phyloP scores from a whole-genome alignment of 2,888 invertebrate species.

The Orthonychiurus folsomi region DNA sequence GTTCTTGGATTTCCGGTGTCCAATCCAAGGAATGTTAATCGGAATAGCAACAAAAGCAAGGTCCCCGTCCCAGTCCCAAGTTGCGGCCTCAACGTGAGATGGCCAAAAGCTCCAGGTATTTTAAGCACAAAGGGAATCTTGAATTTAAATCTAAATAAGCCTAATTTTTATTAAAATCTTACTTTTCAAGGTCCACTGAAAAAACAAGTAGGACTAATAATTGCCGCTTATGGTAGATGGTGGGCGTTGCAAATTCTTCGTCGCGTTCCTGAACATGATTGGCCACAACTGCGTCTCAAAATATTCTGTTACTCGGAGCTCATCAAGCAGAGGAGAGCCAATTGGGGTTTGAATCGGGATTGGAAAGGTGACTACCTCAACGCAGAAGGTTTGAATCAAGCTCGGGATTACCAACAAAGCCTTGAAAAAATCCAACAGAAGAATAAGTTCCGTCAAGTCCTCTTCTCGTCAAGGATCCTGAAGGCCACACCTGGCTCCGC shows the following conservation, averaged over 20 bases:
- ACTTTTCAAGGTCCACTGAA: constrained; percentile 40
- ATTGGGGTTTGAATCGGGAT: constrained; percentile 67
- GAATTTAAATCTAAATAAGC: not conserved
- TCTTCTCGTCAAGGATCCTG: constrained; percentile 60
- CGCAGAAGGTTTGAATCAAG: constrained; percentile 58
- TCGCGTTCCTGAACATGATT: constrained; percentile 68
- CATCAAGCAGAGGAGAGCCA: constrained; percentile 53
- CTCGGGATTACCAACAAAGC: constrained; percentile 57
- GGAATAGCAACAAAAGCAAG: constrained; percentile 1
- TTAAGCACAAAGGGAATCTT: not conserved
- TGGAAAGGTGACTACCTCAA: constrained; percentile 81
- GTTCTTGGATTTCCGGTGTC: constrained; percentile 35
- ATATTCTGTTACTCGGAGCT: constrained; percentile 42
- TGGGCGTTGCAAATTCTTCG: constrained; percentile 76
- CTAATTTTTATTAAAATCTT: not conserved
- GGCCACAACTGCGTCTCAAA: constrained; percentile 77
- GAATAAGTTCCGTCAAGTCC: constrained; percentile 55
- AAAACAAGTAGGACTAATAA: constrained; percentile 54
- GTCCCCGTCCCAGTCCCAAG: constrained; percentile 29
- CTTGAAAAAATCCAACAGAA: constrained; percentile 59
- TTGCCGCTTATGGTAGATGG: constrained; percentile 67
- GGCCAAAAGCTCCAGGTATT: constrained; percentile 31
- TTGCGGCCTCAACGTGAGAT: constrained; percentile 33
- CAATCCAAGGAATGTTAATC: not conserved
- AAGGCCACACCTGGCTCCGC: constrained; percentile 53